A percentile compares a stretch with the other conserved stretches of the same genome.
Evolutionary conservation across 2,888 invertebrate species (phyloP).

Genomic region (Nemoura dubitans): DNA sequence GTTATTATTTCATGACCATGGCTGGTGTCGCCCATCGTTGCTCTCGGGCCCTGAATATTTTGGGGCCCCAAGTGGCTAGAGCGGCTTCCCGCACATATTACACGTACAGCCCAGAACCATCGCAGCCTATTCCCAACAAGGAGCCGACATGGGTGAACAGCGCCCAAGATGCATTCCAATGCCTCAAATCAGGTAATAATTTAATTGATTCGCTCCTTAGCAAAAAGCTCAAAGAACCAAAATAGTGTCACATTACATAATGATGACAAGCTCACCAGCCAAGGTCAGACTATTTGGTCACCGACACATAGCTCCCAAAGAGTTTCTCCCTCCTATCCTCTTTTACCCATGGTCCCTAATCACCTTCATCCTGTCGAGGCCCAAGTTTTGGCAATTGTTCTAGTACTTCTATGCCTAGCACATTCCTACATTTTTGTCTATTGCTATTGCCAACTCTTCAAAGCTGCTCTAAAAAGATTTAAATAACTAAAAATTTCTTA

Average conservation of each 20-base stretch:
- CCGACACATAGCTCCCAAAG: not conserved
- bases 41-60: conserved; percentile 26
- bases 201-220: not conserved
- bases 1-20: conserved; percentile 18
- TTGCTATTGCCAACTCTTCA: not conserved
- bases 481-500: not conserved
- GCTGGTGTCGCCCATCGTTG: conserved; percentile 36
- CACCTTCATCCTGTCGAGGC: not conserved
- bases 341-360: not conserved
- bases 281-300: not conserved
- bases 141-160: conserved; percentile 73
- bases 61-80: conserved; percentile 24
- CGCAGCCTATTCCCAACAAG: conserved; percentile 78
- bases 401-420: not conserved
- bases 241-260: not conserved
- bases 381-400: not conserved
- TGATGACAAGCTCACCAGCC: not conserved
- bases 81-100: conserved; percentile 69
- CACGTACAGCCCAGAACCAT: conserved; percentile 81
- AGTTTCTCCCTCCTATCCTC: not conserved
- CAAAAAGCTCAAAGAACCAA: not conserved
- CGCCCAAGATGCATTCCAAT: conserved; percentile 80
- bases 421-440: too few species aligned
- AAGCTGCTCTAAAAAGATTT: not conserved
- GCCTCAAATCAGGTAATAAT: conserved; percentile 81